Evolutionary conservation across 2,888 invertebrate species (phyloP).

Genomic region (Rhodophaea formosa): DNA sequence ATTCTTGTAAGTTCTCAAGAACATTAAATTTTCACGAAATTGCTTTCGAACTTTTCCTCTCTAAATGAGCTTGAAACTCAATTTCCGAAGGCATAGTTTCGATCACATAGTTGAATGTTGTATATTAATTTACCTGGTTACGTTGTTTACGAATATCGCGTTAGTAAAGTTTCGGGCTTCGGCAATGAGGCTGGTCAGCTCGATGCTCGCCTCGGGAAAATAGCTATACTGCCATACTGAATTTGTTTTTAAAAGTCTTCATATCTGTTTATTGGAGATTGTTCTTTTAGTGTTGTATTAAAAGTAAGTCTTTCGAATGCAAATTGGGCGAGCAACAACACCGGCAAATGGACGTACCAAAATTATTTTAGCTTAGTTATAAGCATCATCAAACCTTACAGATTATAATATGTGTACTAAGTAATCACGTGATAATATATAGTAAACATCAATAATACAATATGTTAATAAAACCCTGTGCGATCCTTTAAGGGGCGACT

Average conservation of each 20-base stretch:
- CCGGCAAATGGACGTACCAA: too few species aligned
- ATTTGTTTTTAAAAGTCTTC: background rate
- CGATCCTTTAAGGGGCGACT: too few species aligned
- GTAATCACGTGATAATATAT: too few species aligned
- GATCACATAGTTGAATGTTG: conserved; percentile 55
- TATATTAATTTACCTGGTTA: conserved; percentile 52
- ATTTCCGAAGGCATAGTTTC: conserved; percentile 69
- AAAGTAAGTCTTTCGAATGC: too few species aligned
- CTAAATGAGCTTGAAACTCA: conserved; percentile 65
- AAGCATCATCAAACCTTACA: too few species aligned
- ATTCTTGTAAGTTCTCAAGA: conserved; percentile 68
- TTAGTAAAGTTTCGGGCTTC: background rate
- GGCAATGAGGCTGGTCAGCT: conserved; percentile 1
- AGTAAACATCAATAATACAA: too few species aligned
- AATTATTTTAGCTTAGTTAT: too few species aligned
- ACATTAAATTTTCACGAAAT: conserved; percentile 78
- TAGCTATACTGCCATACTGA: background rate
- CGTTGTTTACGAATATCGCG: conserved; percentile 27
- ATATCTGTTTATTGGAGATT: too few species aligned
- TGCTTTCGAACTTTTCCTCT: conserved; percentile 73
- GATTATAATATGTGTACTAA: too few species aligned
- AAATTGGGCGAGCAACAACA: too few species aligned
- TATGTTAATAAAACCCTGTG: too few species aligned
- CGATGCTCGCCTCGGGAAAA: background rate
- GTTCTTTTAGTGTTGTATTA: too few species aligned